Evolutionary conservation across 2,888 invertebrate genomes (phyloP), one percentile per base, ranked within the genome.

Genomic region (Nomada goodeniana): DNA sequence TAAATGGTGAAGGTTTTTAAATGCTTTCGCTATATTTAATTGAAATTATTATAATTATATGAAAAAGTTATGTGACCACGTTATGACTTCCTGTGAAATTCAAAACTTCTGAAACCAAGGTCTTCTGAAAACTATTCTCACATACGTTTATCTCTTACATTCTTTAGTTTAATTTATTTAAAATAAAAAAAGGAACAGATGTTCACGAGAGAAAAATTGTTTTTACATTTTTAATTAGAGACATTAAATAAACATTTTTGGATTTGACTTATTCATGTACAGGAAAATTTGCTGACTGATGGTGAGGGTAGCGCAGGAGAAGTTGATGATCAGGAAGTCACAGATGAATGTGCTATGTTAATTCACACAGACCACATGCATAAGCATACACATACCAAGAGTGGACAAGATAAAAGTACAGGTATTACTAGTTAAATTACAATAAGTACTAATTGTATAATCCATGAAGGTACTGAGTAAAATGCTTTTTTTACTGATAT

Each of bases 281-380:
- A 95, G 95, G 95, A 95, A 92, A 94, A 95, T 92, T 93, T 94
- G 90, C 93, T 95, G 92, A 96, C 95, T 76, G 96, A 96, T 92
- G 96, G 95, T 86, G 95, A 95, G 92, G 95, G 94, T 89, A 95
- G 95, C 91, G 95, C 94, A 87, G 95, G 94, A 88, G 96, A 96
- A 90, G 89, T 90, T 71, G 93, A 93, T 78, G 96, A 96, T 91
- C 95, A 95, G 91, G 96, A 96, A 94, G 95, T 96, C 77, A 96
- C 96, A 76, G 96, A 97, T 94, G 97, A 97, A 93, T 96, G 96
- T 92, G 96, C 96, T 83, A 96, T 96, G 94, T 94, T 97, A 89
- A 95, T 97, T 82, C 95, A 95, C 89, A 94, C 95, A 75, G 92
- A 93, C 86, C 91, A 92, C 73, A 91, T 93, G 87, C 92, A 93